Conservation (phyloP, 2,797 vertebrate genomes). For the Molothrus aeneus region DNA sequence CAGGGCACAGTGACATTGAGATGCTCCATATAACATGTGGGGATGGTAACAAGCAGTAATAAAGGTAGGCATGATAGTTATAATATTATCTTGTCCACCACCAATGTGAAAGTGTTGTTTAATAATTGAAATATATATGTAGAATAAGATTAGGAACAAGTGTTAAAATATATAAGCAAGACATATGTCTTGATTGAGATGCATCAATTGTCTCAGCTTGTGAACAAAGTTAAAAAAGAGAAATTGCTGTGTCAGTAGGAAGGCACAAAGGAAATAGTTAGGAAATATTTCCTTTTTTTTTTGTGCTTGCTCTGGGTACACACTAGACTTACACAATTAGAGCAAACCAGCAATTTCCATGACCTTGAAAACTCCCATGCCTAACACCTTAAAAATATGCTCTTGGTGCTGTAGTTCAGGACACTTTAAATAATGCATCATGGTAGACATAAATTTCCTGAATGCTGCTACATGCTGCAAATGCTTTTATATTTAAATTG, state of each 20-base stretch:
- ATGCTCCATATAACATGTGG: too few relatives aligned
- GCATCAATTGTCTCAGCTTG: background rate
- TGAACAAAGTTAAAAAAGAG: background rate
- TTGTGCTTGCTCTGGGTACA: background rate
- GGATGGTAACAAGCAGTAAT: background rate
- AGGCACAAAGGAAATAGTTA: too few relatives aligned
- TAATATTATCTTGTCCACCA: background rate
- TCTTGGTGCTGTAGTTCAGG: background rate
- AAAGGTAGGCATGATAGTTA: background rate
- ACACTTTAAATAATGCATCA: background rate
- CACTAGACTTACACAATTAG: background rate
- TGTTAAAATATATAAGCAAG: background rate
- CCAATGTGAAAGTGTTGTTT: background rate
- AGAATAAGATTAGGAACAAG: background rate
- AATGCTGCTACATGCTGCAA: background rate
- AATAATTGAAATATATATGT: background rate
- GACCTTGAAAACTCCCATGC: background rate
- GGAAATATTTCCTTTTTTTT: background rate
- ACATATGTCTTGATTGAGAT: background rate
- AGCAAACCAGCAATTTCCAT: background rate
- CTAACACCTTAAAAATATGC: background rate
- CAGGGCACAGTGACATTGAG: too few relatives aligned
- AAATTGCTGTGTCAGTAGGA: background rate
- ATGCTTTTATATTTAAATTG: background rate
- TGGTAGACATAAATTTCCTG: background rate